Conservation (phyloP, 2,797 vertebrate species). For the Pangasius mekongensis region DNA sequence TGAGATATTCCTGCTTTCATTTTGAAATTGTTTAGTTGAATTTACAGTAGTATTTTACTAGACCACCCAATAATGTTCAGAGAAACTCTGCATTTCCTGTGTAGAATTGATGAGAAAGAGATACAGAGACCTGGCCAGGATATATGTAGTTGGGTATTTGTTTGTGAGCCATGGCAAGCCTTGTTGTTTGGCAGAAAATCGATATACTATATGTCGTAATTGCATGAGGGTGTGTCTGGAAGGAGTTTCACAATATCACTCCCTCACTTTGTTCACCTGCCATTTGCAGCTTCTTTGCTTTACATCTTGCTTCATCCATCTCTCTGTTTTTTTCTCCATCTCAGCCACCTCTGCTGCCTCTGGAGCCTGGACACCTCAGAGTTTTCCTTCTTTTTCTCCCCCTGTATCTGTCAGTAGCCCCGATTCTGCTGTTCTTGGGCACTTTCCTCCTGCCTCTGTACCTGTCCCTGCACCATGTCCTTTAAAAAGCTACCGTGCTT, state of each 20-base stretch:
- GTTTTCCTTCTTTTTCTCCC: conserved; percentile 46
- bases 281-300: neutral
- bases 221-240: neutral
- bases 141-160: neutral
- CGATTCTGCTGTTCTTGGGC: conserved; percentile 47
- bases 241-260: neutral
- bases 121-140: neutral
- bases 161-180: neutral
- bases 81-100: neutral
- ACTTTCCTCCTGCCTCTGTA: conserved; percentile 38
- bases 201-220: neutral
- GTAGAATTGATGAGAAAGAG: neutral
- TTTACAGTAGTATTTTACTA: neutral
- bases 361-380: conserved; percentile 55
- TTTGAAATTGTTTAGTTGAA: neutral
- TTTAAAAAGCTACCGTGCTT: conserved; percentile 55
- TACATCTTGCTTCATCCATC: conserved; percentile 10
- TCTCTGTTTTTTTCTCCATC: conserved; percentile 26
- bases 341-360: conserved; percentile 60
- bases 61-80: no score
- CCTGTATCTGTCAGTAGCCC: conserved; percentile 27
- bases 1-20: neutral
- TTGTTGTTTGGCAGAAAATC: neutral
- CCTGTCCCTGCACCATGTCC: conserved; percentile 37
- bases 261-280: neutral